Conservation (phyloP, 2,797 vertebrate genomes). For the Dromococcyx pavoninus region DNA sequence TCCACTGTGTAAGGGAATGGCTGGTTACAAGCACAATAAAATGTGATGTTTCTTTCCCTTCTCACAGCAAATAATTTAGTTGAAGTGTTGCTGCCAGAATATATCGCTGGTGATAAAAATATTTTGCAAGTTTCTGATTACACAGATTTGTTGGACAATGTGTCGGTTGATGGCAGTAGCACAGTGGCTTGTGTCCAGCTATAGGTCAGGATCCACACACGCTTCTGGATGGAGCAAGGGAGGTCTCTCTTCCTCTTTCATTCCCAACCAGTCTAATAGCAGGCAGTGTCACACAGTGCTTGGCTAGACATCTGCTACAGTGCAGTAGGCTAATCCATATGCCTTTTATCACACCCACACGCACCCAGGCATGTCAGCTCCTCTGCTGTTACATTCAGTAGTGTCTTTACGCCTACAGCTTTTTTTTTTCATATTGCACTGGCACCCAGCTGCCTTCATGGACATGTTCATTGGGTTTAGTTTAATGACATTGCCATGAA, state of each 20-base stretch:
- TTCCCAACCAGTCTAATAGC: background rate
- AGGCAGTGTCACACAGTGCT: background rate
- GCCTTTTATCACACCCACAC: slow-evolving; percentile 29
- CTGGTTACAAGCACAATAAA: background rate
- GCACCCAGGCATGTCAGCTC: background rate
- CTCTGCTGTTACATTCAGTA: slow-evolving; percentile 13
- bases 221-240: background rate
- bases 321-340: background rate
- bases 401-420: slow-evolving; percentile 15
- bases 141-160: background rate
- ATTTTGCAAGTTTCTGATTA: background rate
- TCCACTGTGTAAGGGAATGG: background rate
- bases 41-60: background rate
- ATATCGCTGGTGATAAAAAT: background rate
- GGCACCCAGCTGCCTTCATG: background rate
- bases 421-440: background rate
- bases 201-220: background rate
- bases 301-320: background rate
- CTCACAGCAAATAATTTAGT: background rate
- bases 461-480: background rate
- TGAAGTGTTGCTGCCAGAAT: background rate
- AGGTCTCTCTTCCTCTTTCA: background rate
- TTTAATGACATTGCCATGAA: background rate
- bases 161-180: background rate
- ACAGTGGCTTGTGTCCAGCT: background rate